Evolutionary conservation across 2,113 vertebrate genomes (phyloP).

Genomic region (Sapajus apella): DNA sequence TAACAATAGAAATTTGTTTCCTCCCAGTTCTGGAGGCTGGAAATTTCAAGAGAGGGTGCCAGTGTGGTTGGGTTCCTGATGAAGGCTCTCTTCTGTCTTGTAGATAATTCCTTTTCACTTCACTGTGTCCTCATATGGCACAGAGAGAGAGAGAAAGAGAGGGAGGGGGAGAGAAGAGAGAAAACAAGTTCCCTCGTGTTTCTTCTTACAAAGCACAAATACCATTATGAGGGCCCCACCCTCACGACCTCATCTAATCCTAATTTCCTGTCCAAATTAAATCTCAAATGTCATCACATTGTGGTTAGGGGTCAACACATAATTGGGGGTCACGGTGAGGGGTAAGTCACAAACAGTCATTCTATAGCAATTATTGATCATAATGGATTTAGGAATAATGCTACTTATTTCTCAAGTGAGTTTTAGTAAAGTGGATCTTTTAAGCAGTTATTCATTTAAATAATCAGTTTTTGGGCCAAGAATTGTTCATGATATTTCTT

Average conservation of each 20-base stretch:
- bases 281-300: not conserved
- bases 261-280: not conserved
- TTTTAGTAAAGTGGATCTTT: not conserved
- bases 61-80: not conserved
- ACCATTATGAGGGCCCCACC: accelerated
- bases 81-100: not conserved
- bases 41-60: not conserved
- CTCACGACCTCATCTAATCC: not conserved
- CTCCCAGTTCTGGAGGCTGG: not conserved
- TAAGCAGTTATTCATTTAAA: not conserved
- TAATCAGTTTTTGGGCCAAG: not conserved
- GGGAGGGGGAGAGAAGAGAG: too few relatives aligned
- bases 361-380: not conserved
- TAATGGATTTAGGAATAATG: not conserved
- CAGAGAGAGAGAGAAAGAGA: not conserved
- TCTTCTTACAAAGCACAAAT: not conserved
- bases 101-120: not conserved
- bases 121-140: not conserved
- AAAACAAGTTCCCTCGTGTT: not conserved
- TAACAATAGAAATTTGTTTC: not conserved
- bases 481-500: not conserved
- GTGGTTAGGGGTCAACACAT: not conserved
- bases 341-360: not conserved
- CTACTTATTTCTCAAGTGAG: not conserved
- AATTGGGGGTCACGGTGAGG: too few relatives aligned